Conservation (phyloP, 2,113 vertebrate species). For the Mirza zaza region DNA sequence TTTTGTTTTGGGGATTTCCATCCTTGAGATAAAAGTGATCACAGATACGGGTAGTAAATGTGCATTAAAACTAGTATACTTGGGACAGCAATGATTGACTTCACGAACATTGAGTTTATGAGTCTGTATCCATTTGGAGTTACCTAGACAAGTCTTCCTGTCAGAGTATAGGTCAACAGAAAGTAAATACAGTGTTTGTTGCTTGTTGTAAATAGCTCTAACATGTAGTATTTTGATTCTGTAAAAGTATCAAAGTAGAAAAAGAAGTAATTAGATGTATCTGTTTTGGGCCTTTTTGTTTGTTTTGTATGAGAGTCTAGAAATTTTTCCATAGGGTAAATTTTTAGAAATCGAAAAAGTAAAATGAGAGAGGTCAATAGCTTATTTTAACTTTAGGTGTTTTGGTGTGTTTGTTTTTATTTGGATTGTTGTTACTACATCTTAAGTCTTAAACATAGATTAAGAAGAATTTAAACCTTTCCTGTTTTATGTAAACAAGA, state of each 20-base stretch:
- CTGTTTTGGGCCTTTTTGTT: constrained; percentile 8
- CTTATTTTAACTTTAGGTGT: background rate
- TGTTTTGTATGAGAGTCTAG: constrained; percentile 8
- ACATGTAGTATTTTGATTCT: background rate
- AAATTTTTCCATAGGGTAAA: background rate
- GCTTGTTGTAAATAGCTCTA: background rate
- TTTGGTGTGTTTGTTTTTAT: background rate
- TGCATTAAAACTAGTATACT: background rate
- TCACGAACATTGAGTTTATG: background rate
- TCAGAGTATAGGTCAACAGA: background rate
- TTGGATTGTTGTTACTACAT: background rate
- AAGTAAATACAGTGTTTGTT: background rate
- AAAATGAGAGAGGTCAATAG: background rate
- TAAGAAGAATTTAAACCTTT: constrained; percentile 23
- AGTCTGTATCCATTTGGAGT: background rate
- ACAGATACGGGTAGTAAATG: background rate
- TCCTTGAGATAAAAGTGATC: background rate
- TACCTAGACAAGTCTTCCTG: background rate
- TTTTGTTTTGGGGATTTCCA: background rate
- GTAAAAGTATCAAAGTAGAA: background rate
- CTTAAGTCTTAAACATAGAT: background rate
- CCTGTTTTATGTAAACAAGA: background rate
- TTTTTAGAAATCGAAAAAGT: constrained; percentile 31
- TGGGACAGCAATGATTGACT: background rate
- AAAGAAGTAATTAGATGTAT: background rate